These are phyloP conservation scores for Palythoa grandis DNA, from an alignment of 92 coral and sea anemone genomes.

Conservation along the genomic window DNA sequence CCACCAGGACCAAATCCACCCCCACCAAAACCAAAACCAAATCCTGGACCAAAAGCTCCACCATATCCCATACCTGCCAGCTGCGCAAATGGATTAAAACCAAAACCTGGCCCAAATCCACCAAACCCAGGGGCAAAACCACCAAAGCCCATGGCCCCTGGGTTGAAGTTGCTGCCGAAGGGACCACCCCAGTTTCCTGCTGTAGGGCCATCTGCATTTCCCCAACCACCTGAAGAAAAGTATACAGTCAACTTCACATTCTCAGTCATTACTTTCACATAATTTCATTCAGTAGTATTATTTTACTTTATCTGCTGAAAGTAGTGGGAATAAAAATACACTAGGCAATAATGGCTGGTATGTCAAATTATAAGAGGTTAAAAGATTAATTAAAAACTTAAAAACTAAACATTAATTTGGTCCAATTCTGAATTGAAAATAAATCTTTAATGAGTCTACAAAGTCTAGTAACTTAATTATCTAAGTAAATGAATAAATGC, in stretches of 20 bases:
- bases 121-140: slow-evolving; percentile 35
- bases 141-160: slow-evolving; percentile 45
- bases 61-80: slow-evolving; percentile 47
- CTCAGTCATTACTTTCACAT: neutral
- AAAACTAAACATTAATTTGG: no score
- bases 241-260: neutral
- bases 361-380: no score
- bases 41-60: slow-evolving; percentile 14
- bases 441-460: no score
- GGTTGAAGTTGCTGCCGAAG: slow-evolving; percentile 38
- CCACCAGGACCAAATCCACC: slow-evolving; percentile 38
- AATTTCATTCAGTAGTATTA: neutral
- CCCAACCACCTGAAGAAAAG: slow-evolving; percentile 22
- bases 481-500: no score
- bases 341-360: no score
- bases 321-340: no score
- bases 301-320: no score
- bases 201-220: neutral
- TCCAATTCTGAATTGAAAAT: no score
- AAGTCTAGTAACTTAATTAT: no score
- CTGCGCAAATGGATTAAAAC: slow-evolving; percentile 31
- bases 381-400: no score
- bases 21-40: slow-evolving; percentile 33
- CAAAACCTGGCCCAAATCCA: slow-evolving; percentile 30
- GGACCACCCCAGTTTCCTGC: slow-evolving; percentile 27